Evolutionary conservation across 2,797 vertebrate species (phyloP), one percentile per base, ranked within the genome.

Genomic region (Pseudochromis fuscus): DNA sequence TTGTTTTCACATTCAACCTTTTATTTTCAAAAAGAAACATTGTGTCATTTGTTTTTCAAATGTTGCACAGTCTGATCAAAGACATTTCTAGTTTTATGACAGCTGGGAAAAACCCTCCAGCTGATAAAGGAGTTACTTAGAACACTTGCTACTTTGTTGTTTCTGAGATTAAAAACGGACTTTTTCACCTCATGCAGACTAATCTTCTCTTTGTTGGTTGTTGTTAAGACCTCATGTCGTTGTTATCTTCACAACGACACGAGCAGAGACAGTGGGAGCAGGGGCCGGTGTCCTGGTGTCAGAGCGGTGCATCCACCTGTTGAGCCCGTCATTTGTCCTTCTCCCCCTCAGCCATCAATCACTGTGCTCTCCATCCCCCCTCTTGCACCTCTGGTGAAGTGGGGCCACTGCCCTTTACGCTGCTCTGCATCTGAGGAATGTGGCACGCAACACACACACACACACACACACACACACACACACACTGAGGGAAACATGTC

Each of bases 351-450:
- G 31, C 80, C 60, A 67, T 90, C 78, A 72, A 77, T 88, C 87
- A 81, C 67, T 58, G 18, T 59, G 48, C 72, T 79, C 62, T 82
- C 56, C 77, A 75, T 49, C 84, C 75, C 82, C 74, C 80, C 81
- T 67, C 65, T 63, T 77, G 78, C 84, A 87, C 84, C 89, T 88
- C 86, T 84, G 63, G 72, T 82, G 81, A 86, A 87, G 87, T 88
- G 88, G 89, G 89, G 88, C 89, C 88, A 70, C 85, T 79, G 84
- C 58, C 82, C 86, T 87, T 93, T 90, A 82, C 59, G 67, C 89
- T 27, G 52, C 87, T 79, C 75, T 90, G 89, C 85, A 77, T 84
- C 72, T 19, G 58, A 87, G 91, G 91, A 93, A 92, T 92, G 88
- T 77, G 73, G 84, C 81, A 64, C 60, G 61, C 67, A 86, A 72